Conservation (phyloP, 2,797 vertebrate genomes). For the Alca torda region DNA sequence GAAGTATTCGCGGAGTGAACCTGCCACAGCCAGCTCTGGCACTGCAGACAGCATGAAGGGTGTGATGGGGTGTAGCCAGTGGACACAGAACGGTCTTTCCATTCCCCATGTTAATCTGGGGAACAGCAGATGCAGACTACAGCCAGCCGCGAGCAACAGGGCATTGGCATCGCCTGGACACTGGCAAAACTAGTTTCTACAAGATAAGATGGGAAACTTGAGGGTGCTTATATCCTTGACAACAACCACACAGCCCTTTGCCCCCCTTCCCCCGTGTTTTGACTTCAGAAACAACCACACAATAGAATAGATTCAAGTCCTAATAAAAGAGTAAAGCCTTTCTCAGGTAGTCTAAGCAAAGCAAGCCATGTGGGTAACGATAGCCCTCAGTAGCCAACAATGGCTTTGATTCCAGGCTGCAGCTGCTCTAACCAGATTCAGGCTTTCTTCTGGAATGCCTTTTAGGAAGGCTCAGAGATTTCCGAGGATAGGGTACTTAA, state of each 20-base stretch:
- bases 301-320: neutral
- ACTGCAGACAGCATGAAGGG: neutral
- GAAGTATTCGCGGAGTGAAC: neutral
- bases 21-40: neutral
- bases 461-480: neutral
- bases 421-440: neutral
- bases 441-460: neutral
- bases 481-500: neutral
- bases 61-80: neutral
- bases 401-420: neutral
- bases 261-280: neutral
- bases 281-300: neutral
- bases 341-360: neutral
- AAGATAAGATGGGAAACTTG: neutral
- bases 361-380: neutral
- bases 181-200: neutral
- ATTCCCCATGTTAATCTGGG: neutral
- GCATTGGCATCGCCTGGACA: neutral
- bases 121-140: neutral
- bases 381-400: neutral
- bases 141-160: neutral
- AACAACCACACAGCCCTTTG: too few species aligned
- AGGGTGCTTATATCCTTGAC: neutral
- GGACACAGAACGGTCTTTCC: neutral
- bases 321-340: neutral